A percentile compares a stretch with the other conserved stretches of the same genome.
phyloP scores from a whole-genome alignment of 2,797 vertebrate species.

The Artibeus lituratus region DNA sequence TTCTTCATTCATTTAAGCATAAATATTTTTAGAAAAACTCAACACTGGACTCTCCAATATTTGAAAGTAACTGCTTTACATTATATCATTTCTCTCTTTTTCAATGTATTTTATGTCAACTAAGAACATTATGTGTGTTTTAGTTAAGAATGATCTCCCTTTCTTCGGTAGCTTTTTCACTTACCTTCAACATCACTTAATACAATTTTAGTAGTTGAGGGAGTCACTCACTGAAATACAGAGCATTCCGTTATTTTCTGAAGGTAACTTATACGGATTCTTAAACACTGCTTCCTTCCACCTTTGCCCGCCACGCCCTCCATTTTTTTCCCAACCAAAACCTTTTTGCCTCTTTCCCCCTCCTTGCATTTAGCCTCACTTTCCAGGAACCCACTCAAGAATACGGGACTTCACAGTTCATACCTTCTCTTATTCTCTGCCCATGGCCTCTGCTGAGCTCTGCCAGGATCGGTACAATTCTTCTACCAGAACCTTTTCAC shows the following conservation, averaged over 20 bases:
- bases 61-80: not conserved
- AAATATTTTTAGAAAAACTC: not conserved
- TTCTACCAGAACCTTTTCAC: not conserved
- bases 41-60: not conserved
- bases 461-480: not conserved
- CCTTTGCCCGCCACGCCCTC: not conserved
- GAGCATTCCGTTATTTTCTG: not conserved
- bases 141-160: not conserved
- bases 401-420: not conserved
- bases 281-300: not conserved
- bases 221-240: not conserved
- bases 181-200: not conserved
- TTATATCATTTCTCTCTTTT: not conserved
- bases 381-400: not conserved
- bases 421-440: not conserved
- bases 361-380: not conserved
- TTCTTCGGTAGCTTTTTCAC: not conserved
- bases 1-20: not conserved
- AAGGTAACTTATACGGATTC: not conserved
- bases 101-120: not conserved
- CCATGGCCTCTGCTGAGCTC: not conserved
- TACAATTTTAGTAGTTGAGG: not conserved
- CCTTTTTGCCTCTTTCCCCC: not conserved
- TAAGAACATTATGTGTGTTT: not conserved
- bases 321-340: not conserved